phyloP scores from a whole-genome alignment of 2,888 invertebrate genomes.

The Marasmarcha lunaedactyla region DNA sequence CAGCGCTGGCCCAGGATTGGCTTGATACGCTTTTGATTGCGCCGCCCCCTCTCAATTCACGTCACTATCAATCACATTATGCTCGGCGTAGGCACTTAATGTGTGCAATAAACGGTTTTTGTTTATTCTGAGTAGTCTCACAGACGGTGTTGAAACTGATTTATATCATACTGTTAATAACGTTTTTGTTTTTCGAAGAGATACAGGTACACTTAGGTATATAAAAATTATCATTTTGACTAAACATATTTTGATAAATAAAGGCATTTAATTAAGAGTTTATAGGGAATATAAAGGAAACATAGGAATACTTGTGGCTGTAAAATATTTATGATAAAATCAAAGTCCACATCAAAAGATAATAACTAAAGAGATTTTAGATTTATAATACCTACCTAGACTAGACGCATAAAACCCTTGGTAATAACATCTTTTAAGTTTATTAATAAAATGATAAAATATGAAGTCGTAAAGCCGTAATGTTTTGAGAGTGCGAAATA shows the following conservation, averaged over 20 bases:
- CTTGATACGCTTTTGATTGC: conserved; percentile 65
- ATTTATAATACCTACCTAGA: neutral
- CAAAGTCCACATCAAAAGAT: conserved; percentile 40
- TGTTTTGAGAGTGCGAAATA: too few relatives aligned
- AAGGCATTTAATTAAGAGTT: neutral
- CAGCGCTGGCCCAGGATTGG: conserved; percentile 46
- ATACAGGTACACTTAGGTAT: neutral
- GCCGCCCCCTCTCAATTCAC: conserved; percentile 61
- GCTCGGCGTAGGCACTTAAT: conserved; percentile 21
- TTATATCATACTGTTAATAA: too few relatives aligned
- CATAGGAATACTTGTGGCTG: conserved; percentile 21
- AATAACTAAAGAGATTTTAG: conserved; percentile 24
- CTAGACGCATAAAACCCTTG: neutral
- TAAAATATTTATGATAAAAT: conserved; percentile 51
- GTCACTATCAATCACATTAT: conserved; percentile 64
- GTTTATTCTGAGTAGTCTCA: too few relatives aligned
- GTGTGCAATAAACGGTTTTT: conserved; percentile 28
- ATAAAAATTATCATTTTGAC: neutral
- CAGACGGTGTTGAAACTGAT: too few relatives aligned
- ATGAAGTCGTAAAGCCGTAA: too few relatives aligned
- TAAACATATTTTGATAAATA: neutral
- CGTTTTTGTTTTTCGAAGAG: too few relatives aligned
- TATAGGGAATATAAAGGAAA: neutral
- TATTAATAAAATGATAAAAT: too few relatives aligned
- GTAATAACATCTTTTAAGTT: too few relatives aligned